Conservation (phyloP, 2,797 vertebrate species). For the Enteromius unitaeniatus region DNA sequence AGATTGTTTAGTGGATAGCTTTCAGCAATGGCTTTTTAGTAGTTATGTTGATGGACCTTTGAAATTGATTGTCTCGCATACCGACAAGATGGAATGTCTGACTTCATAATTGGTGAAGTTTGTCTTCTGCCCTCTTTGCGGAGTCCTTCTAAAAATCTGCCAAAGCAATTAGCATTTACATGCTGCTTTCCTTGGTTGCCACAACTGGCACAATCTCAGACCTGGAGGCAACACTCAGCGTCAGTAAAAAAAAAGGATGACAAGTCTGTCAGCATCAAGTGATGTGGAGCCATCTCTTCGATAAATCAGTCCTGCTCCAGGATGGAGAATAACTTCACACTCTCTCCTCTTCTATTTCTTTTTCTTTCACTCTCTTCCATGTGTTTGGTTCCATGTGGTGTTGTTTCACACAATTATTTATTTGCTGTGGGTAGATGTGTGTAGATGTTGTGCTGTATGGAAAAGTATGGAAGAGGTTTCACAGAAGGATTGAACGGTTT, state of each 20-base stretch:
- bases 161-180: slow-evolving; percentile 47
- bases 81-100: slow-evolving; percentile 62
- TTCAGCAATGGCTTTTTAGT: slow-evolving; percentile 8
- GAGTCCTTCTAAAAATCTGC: slow-evolving; percentile 42
- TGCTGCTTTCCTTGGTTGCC: slow-evolving; percentile 56
- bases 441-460: slow-evolving; percentile 49
- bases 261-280: slow-evolving; percentile 54
- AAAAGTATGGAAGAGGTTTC: slow-evolving; percentile 57
- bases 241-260: slow-evolving; percentile 38
- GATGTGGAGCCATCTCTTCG: slow-evolving; percentile 11
- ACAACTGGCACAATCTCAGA: slow-evolving; percentile 31
- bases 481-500: slow-evolving; percentile 44
- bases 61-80: slow-evolving; percentile 64
- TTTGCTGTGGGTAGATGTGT: slow-evolving; percentile 30
- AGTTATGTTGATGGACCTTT: slow-evolving; percentile 59
- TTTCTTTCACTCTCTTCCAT: neutral
- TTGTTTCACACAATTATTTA: slow-evolving; percentile 26
- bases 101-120: slow-evolving; percentile 57
- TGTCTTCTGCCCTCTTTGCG: slow-evolving; percentile 36
- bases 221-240: slow-evolving; percentile 38
- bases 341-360: neutral
- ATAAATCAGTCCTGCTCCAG: slow-evolving; percentile 5
- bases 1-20: slow-evolving; percentile 45
- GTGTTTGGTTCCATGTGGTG: no score
- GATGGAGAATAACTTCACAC: neutral